Evolutionary conservation across 30 jellyfish, hydroid and myxozoan genomes (phyloP).

Genomic region (Clytia hemisphaerica): DNA sequence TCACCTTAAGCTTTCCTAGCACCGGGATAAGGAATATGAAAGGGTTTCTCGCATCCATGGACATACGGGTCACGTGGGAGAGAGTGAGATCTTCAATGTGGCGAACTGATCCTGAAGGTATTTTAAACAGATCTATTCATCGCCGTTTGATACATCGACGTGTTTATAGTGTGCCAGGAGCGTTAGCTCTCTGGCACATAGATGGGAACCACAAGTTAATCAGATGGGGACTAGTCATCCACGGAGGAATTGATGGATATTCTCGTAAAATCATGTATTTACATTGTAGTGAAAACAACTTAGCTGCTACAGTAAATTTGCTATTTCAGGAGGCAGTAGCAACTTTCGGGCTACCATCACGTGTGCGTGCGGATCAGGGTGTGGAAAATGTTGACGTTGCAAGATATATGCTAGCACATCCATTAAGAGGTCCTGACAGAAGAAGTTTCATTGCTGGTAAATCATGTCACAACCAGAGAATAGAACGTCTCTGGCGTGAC

Average conservation of each 20-base stretch:
- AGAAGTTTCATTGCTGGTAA: slow-evolving; percentile 26
- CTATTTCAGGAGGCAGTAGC: slow-evolving; percentile 6
- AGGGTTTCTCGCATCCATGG: neutral
- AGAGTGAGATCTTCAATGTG: neutral
- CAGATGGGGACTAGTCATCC: slow-evolving; percentile 36
- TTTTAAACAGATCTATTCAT: neutral
- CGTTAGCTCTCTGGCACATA: slow-evolving; percentile 38
- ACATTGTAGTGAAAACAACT: slow-evolving; percentile 8
- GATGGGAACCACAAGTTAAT: slow-evolving; percentile 33
- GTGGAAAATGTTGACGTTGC: slow-evolving; percentile 43
- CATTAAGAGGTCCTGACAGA: slow-evolving; percentile 18
- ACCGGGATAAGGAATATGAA: slow-evolving; percentile 10
- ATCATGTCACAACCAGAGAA: slow-evolving; percentile 4
- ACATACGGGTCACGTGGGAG: neutral
- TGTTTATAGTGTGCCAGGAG: slow-evolving; percentile 25
- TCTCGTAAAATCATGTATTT: slow-evolving; percentile 26
- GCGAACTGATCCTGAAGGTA: slow-evolving; percentile 19
- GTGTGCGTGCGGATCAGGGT: slow-evolving; percentile 44
- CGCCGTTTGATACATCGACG: slow-evolving; percentile 6
- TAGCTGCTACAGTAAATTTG: slow-evolving; percentile 24
- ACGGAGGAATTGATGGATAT: slow-evolving; percentile 43
- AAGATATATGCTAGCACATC: slow-evolving; percentile 33
- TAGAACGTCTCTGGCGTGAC: slow-evolving; percentile 21
- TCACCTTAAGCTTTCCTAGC: no score
- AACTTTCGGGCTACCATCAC: slow-evolving; percentile 30